These are phyloP conservation scores for Prionailurus viverrinus DNA, from an alignment of 2,113 vertebrate genomes.

Conservation along the genomic window DNA sequence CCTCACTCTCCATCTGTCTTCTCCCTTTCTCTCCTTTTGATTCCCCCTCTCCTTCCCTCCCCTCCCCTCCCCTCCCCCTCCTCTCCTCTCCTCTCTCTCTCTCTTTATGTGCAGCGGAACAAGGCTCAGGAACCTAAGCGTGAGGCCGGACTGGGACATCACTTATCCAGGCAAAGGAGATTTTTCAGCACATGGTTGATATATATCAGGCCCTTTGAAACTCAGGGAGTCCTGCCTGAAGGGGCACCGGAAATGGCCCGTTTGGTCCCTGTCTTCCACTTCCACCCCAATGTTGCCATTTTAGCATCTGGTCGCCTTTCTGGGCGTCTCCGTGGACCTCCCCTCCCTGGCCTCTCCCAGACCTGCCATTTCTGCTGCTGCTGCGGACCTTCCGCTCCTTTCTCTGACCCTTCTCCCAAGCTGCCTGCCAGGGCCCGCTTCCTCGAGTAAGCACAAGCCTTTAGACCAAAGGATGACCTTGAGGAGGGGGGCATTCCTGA, in stretches of 20 bases:
- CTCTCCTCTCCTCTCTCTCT: too few species aligned
- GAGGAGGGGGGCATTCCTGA: neutral
- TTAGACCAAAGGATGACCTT: neutral
- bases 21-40: neutral
- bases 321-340: neutral
- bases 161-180: neutral
- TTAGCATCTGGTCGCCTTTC: neutral
- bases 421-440: neutral
- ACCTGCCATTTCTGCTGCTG: too few species aligned
- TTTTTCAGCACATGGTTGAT: neutral
- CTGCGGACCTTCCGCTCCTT: accelerated
- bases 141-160: neutral
- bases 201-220: neutral
- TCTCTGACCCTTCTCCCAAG: neutral
- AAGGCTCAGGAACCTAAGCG: neutral
- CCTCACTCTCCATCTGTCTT: neutral
- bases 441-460: neutral
- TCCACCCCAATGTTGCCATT: neutral
- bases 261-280: neutral
- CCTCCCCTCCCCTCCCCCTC: too few species aligned
- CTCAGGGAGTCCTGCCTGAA: neutral
- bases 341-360: neutral
- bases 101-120: neutral
- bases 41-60: neutral
- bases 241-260: neutral